These are phyloP conservation scores for Hirundo rustica DNA, from an alignment of 2,797 vertebrate species.

Conservation along the genomic window DNA sequence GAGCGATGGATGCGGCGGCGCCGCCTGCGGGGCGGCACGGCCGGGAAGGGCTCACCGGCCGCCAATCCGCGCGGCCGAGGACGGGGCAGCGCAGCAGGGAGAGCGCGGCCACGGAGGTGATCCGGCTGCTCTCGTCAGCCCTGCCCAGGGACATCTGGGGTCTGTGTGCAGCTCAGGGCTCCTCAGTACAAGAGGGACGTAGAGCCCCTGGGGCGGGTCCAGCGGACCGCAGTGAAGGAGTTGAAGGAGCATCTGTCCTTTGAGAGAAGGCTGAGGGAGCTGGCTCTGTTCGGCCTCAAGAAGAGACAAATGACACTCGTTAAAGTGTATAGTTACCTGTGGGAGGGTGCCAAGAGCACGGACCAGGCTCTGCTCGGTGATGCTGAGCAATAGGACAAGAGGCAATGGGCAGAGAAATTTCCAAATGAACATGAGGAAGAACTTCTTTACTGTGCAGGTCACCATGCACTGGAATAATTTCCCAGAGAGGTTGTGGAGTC, in stretches of 20 bases:
- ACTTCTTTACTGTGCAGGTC: not conserved
- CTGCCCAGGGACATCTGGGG: not conserved
- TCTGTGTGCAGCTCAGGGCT: not conserved
- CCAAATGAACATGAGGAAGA: not conserved
- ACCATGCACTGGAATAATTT: rapidly evolving
- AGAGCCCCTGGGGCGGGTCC: not conserved
- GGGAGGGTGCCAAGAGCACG: not conserved
- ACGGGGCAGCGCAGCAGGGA: rapidly evolving
- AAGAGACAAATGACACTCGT: not conserved
- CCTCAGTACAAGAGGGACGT: rapidly evolving
- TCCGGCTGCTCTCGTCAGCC: not conserved
- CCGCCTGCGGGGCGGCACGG: not conserved
- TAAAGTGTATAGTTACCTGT: too few relatives aligned
- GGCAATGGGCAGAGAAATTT: not conserved
- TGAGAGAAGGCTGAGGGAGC: not conserved
- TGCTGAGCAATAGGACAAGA: rapidly evolving
- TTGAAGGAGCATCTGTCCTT: not conserved
- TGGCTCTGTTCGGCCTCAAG: not conserved
- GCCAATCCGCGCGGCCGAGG: rapidly evolving
- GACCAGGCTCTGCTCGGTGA: not conserved
- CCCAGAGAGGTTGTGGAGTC: not conserved
- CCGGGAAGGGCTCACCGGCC: rapidly evolving
- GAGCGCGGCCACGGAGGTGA: not conserved
- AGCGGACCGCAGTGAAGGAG: rapidly evolving
- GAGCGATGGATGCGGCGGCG: not conserved